phyloP scores from a whole-genome alignment of 2,888 invertebrate genomes.

The Sussaba pulchella region DNA sequence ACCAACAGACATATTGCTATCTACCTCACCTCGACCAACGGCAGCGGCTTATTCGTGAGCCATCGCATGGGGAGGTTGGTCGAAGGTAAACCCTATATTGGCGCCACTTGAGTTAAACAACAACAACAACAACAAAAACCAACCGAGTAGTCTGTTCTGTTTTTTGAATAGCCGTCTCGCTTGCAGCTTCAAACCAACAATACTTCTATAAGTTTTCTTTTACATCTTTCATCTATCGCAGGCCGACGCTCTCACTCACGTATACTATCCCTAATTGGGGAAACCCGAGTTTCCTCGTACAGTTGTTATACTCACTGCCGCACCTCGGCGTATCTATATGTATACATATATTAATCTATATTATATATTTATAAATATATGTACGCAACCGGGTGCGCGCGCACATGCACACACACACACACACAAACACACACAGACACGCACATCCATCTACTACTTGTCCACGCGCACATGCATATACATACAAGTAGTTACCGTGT shows the following conservation, averaged over 20 bases:
- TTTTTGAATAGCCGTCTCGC: slow-evolving; percentile 81
- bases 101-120: slow-evolving; percentile 73
- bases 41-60: too few species aligned
- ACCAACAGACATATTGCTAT: neutral
- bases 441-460: slow-evolving; percentile 68
- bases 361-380: slow-evolving; percentile 66
- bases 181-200: slow-evolving; percentile 69
- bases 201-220: slow-evolving; percentile 65
- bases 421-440: slow-evolving; percentile 64
- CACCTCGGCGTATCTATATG: slow-evolving; percentile 81
- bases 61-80: too few species aligned
- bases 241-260: slow-evolving; percentile 73
- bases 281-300: slow-evolving; percentile 74
- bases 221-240: slow-evolving; percentile 75
- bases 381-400: too few species aligned
- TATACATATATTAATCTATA: slow-evolving; percentile 74
- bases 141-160: slow-evolving; percentile 79
- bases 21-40: too few species aligned
- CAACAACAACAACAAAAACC: neutral
- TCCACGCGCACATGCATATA: slow-evolving; percentile 72
- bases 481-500: slow-evolving; percentile 81
- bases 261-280: slow-evolving; percentile 71
- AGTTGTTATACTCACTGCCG: slow-evolving; percentile 84
- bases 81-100: slow-evolving; percentile 63
- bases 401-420: too few species aligned